These are phyloP conservation scores for Andrena hattorfiana DNA, from an alignment of 2,888 invertebrate genomes.

Conservation along the genomic window DNA sequence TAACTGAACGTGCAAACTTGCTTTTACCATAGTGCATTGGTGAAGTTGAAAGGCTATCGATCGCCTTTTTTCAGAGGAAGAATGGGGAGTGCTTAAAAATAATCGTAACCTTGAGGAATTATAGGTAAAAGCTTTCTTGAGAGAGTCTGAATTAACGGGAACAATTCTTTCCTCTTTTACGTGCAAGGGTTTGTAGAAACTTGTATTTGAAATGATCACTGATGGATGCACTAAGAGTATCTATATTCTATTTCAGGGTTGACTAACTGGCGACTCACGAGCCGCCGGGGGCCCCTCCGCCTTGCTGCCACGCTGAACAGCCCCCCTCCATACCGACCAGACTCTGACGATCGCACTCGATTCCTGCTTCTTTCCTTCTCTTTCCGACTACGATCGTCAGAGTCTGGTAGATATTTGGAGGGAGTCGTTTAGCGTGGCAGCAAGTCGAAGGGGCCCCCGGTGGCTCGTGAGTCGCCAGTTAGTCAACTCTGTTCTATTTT, in stretches of 20 bases:
- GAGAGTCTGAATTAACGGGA: not conserved
- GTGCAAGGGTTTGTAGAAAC: conserved; percentile 11
- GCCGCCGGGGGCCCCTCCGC: no score
- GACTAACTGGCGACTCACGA: no score
- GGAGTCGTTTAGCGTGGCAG: no score
- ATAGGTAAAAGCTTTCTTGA: not conserved
- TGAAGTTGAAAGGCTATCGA: conserved; percentile 24
- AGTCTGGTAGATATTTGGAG: no score
- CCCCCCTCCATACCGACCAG: no score
- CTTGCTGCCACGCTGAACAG: no score
- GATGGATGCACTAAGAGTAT: not conserved
- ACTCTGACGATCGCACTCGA: no score
- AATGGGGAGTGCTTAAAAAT: conserved; percentile 11
- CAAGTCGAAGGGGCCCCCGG: no score
- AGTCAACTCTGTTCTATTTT: not conserved
- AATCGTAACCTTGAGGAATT: not conserved
- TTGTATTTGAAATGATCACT: not conserved
- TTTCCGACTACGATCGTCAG: no score
- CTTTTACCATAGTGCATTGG: conserved; percentile 8
- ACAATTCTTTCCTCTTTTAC: conserved; percentile 4
- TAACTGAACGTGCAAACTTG: conserved; percentile 13
- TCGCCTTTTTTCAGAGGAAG: not conserved
- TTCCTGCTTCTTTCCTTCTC: no score
- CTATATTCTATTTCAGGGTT: no score
- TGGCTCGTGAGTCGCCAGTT: no score